Evolutionary conservation across 1,140 invertebrate species (phyloP).

Genomic region (Drosophila cardini): DNA sequence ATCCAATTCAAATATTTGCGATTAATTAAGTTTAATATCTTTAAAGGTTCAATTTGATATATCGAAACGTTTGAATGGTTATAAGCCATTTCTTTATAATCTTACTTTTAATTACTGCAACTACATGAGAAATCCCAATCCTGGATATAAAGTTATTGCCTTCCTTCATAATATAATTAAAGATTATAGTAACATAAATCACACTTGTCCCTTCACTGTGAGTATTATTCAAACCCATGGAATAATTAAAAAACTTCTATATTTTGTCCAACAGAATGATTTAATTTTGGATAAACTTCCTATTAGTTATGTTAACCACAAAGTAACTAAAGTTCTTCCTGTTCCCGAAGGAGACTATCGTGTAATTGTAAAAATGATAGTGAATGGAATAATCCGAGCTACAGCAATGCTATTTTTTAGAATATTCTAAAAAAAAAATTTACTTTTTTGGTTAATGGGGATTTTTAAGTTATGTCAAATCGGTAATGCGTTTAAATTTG

Average conservation of each 20-base stretch:
- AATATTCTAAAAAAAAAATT: no score
- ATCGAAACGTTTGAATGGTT: constrained; percentile 20
- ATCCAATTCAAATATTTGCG: no score
- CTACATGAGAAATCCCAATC: not conserved
- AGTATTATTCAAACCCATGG: constrained; percentile 10
- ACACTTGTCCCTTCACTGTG: constrained; percentile 34
- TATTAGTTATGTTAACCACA: constrained; percentile 2
- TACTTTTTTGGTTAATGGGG: no score
- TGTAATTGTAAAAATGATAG: not conserved
- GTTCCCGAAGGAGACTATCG: constrained; percentile 8
- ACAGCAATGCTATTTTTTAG: not conserved
- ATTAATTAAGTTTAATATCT: no score
- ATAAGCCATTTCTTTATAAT: constrained; percentile 37
- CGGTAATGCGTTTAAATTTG: no score
- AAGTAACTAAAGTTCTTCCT: not conserved
- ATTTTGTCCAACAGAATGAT: not conserved
- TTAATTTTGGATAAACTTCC: constrained; percentile 3
- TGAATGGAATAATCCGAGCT: not conserved
- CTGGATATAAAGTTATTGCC: not conserved
- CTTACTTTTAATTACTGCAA: constrained; percentile 21
- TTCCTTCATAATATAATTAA: constrained; percentile 14
- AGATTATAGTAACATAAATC: constrained; percentile 24
- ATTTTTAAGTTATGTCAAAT: no score
- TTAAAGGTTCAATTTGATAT: not conserved
- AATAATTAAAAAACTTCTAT: not conserved